Conservation (phyloP, 2,888 invertebrate species). For the Rhyacophila evoluta region DNA sequence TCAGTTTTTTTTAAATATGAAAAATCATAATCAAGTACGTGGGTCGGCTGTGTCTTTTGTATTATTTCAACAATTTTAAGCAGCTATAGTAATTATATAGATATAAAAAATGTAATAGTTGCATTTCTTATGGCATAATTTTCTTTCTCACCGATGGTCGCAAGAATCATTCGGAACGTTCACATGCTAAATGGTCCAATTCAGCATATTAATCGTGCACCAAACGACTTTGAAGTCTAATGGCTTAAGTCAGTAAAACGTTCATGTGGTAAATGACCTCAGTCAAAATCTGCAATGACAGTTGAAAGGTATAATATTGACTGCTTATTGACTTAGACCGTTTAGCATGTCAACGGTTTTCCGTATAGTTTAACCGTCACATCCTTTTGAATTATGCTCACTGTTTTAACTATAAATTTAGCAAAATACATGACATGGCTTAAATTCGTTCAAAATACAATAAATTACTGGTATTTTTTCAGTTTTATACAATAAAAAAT, state of each 20-base stretch:
- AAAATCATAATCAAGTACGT: constrained; percentile 55
- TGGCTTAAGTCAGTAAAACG: too few species aligned
- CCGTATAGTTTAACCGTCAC: background rate
- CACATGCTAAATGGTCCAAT: background rate
- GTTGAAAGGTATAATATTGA: too few species aligned
- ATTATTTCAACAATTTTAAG: constrained; percentile 54
- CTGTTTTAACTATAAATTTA: constrained; percentile 4
- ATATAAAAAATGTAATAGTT: constrained; percentile 36
- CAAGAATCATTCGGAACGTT: background rate
- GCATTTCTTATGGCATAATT: background rate
- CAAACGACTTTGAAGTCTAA: too few species aligned
- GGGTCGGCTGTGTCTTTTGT: constrained; percentile 51
- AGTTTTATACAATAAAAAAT: background rate
- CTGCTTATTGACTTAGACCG: background rate
- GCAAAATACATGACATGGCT: background rate
- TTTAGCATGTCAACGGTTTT: background rate
- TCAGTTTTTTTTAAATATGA: constrained; percentile 53
- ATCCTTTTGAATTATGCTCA: background rate
- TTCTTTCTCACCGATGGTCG: background rate
- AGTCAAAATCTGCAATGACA: too few species aligned
- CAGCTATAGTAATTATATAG: constrained; percentile 41
- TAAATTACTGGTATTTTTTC: background rate
- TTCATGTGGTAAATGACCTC: too few species aligned
- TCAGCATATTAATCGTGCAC: too few species aligned
- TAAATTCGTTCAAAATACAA: background rate